These are phyloP conservation scores for Mus spretus DNA, from an alignment of 2,797 vertebrate species.

Conservation along the genomic window DNA sequence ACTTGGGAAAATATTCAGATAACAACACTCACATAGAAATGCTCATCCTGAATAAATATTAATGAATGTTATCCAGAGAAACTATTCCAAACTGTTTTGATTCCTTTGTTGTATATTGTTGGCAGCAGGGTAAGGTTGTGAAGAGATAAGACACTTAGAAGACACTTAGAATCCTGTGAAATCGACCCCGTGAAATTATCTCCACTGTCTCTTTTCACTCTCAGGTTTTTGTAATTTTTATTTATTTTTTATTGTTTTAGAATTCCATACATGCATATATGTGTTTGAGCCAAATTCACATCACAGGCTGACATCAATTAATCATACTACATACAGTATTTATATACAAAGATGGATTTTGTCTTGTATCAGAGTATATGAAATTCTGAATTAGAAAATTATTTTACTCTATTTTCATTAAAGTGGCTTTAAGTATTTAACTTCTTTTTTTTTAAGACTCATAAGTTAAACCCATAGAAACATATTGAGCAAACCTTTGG, in stretches of 20 bases:
- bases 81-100: constrained; percentile 26
- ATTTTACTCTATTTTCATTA: background rate
- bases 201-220: background rate
- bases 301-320: background rate
- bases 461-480: background rate
- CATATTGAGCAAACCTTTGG: constrained; percentile 21
- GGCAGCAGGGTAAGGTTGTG: background rate
- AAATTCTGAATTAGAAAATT: background rate
- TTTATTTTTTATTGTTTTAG: background rate
- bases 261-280: background rate
- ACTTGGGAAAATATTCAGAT: background rate
- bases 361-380: background rate
- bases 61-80: constrained; percentile 47
- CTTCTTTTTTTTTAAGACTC: background rate
- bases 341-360: background rate
- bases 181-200: background rate
- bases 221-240: background rate
- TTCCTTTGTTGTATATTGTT: background rate
- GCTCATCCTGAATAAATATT: constrained; percentile 41
- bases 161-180: background rate
- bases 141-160: background rate
- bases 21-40: constrained; percentile 17
- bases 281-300: background rate
- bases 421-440: constrained; percentile 1
- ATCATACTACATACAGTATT: background rate